Evolutionary conservation across 2,888 invertebrate species (phyloP).

Genomic region (Epinotia brunnichana): DNA sequence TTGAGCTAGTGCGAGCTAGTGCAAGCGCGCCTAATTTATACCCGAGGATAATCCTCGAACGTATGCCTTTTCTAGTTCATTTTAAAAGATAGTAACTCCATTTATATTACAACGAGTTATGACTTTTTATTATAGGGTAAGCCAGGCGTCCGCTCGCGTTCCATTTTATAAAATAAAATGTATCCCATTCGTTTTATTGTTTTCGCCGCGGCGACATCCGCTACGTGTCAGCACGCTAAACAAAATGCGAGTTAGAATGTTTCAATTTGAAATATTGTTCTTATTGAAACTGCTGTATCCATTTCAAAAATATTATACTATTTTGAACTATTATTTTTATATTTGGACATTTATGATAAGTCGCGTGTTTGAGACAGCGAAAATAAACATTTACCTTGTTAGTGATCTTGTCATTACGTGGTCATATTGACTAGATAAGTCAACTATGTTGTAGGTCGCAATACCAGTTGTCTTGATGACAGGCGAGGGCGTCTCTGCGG

Average conservation of each 20-base stretch:
- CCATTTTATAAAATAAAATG: slow-evolving; percentile 35
- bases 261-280: slow-evolving; percentile 18
- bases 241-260: slow-evolving; percentile 24
- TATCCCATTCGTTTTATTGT: slow-evolving; percentile 34
- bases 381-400: neutral
- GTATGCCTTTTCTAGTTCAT: slow-evolving; percentile 45
- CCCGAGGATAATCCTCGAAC: slow-evolving; percentile 50
- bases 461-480: neutral
- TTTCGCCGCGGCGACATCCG: slow-evolving; percentile 25
- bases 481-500: neutral
- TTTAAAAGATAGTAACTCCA: neutral
- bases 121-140: neutral
- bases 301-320: neutral
- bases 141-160: slow-evolving; percentile 2
- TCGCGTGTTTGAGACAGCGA: neutral
- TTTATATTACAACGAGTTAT: neutral
- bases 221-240: slow-evolving; percentile 5
- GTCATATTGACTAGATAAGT: neutral
- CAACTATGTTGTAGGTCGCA: neutral
- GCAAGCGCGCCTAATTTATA: slow-evolving; percentile 51
- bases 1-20: slow-evolving; percentile 42
- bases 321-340: neutral
- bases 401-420: neutral
- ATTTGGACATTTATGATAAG: neutral
- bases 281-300: slow-evolving; percentile 2